Base-by-base conservation (phyloP, 2,888 invertebrate species). In the Acrobasis suavella region DNA sequence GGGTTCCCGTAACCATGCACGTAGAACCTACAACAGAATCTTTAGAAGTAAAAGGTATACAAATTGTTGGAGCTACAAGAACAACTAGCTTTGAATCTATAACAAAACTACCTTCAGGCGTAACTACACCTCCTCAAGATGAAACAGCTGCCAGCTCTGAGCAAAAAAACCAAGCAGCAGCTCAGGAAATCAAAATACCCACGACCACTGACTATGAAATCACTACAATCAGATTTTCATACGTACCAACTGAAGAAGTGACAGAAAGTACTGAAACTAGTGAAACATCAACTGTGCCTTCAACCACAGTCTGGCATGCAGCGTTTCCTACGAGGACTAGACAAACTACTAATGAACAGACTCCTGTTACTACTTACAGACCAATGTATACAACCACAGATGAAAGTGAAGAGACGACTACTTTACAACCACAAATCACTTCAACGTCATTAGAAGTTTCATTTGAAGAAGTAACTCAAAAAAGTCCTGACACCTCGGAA, bases 61-160 rank as follows among this genome's bases (percentile, higher is more conserved):
- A 80, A 69, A 78, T 81, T 65, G 81, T 83, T 81, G 82, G 86
- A 69, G 75, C 75, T 50, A 79, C 80, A 65, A 88, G 78, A 76
- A 82, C 84, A 81, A 89, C 81, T 71, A 84, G 87, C 76, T 92
- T 91, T 75, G 91, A 92, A 86, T 92, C 92, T 66, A 92, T 92
- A 68, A 92, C 92, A 62, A 93, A 92, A 82, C 71, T 92, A 62
- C 89, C 91, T 65, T 80, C 86, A 58, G 84, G 80, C 62, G 71
- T 92, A 54, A 92, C 92, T 49, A 92, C 92, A 51, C 92, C 92
- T 49, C 81, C 92, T 46, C 81, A 81, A 67, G 88, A 88, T 73
- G 91, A 92, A 62, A 76, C 74, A 62, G 71, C 74, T 62, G 75
- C 74, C 64, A 77, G 76, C 67, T 78, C 80, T 50, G 82, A 86